Conservation (phyloP, 2,113 vertebrate species). For the Copsychus sechellarum region DNA sequence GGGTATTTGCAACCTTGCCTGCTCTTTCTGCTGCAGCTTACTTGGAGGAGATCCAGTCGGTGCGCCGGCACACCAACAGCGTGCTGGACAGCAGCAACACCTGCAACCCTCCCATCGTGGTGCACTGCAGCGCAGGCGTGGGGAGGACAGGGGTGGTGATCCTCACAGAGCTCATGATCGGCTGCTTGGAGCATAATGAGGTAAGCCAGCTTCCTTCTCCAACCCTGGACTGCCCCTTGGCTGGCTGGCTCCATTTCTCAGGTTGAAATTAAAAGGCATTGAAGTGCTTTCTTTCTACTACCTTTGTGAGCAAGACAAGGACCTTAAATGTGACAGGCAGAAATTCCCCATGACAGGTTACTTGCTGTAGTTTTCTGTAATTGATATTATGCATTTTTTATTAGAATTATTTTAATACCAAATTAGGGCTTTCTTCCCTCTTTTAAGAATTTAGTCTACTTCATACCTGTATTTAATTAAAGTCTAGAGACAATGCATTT, state of each 20-base stretch:
- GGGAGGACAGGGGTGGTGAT: constrained; percentile 92
- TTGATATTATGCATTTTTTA: background rate
- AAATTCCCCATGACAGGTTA: background rate
- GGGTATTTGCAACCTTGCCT: background rate
- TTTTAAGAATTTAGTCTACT: background rate
- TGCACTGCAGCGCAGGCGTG: constrained; percentile 91
- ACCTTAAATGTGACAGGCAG: background rate
- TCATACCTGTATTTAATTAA: background rate
- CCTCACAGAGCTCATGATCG: constrained; percentile 92
- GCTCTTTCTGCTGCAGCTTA: constrained; percentile 77
- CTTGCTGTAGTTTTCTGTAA: background rate
- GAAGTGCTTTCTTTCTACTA: background rate
- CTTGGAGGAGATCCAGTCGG: constrained; percentile 93
- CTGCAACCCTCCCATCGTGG: constrained; percentile 87
- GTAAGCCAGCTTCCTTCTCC: constrained; percentile 65
- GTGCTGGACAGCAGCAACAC: constrained; percentile 86
- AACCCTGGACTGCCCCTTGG: background rate
- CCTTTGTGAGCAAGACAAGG: background rate
- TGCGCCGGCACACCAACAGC: constrained; percentile 92
- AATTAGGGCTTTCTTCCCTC: background rate
- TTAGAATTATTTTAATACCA: background rate
- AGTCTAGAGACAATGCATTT: background rate
- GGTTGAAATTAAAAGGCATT: background rate
- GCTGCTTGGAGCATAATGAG: constrained; percentile 92
- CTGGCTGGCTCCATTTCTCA: background rate